phyloP scores from a whole-genome alignment of 2,113 vertebrate genomes.

The Malurus elegans region DNA sequence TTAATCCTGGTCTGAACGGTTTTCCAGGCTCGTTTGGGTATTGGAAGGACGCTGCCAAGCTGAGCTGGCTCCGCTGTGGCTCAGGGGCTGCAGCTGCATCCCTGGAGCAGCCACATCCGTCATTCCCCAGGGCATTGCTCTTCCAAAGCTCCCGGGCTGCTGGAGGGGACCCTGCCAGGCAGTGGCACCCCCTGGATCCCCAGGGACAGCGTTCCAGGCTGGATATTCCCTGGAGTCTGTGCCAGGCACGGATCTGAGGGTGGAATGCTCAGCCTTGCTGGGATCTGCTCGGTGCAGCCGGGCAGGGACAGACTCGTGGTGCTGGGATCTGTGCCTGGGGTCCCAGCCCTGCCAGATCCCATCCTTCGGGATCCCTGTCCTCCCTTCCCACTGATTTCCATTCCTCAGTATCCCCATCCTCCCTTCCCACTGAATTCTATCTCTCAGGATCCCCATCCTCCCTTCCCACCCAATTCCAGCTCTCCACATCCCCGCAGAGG shows the following conservation, averaged over 20 bases:
- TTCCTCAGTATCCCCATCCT: no score
- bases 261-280: rapidly evolving
- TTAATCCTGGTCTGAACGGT: background rate
- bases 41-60: slow-evolving; percentile 36
- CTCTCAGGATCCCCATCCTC: background rate
- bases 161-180: rapidly evolving
- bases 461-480: no score
- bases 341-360: background rate
- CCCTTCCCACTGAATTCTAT: no score
- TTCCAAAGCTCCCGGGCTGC: background rate
- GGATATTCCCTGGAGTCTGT: background rate
- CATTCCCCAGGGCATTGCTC: background rate
- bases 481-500: no score
- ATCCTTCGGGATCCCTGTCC: no score
- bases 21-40: slow-evolving; percentile 31
- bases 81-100: background rate
- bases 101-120: background rate
- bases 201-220: background rate
- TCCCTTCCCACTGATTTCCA: no score
- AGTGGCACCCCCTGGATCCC: rapidly evolving
- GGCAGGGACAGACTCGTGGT: background rate
- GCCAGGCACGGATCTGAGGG: background rate
- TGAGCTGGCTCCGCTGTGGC: slow-evolving; percentile 19
- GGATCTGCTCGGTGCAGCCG: background rate
- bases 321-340: rapidly evolving